Base-by-base conservation (phyloP, 2,888 invertebrate species). In the Cheilosia pagana region DNA sequence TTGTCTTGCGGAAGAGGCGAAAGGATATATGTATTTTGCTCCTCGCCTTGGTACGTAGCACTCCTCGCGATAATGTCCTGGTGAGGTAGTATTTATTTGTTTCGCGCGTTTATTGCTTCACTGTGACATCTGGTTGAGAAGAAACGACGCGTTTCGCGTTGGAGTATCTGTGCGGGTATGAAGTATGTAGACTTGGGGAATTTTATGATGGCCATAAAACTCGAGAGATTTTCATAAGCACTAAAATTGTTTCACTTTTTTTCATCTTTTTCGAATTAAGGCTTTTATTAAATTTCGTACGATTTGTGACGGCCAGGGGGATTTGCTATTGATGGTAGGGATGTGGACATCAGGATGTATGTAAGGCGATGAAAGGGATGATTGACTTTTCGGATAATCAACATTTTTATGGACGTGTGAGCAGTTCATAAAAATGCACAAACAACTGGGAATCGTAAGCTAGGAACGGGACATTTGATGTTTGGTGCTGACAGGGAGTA, bases 51-150 rank as follows among this genome's bases (percentile, higher is more conserved):
- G 59, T 19, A 45, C 16, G 19, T 8, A 16, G 43, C 6, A 59
- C 31, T 55, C 31, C n/a, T n/a, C n/a, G 39, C 50, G 48, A 55
- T 65, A 67, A 52, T 48, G 67, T 65, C 41, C 21, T 75, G 74
- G 63, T 48, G 65, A 57, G 68, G 75, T 48, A 48, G 43, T 59
- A 62, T 75, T 70, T 70, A 60, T 76, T 81, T 59, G 31, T 59
- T 71, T 71, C 31, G 45, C 50, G 31, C 48, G 50, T 70, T 65
- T 57, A 55, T 63, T 52, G 70, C 57, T 53, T 19, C 65, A 25
- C n/a, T 63, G 72, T 43, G 78, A 65, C 71, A 79, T 72, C 71
- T 72, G 71, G 39, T 75, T 25, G 14, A 28, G n/a, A n/a, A n/a
- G 10, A 35, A 41, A 19, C 39, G 25, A 19, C 39, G 25, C 25